Evolutionary conservation across 2,113 vertebrate genomes (phyloP), one percentile per base, ranked within the genome.

Genomic region (Platysternon megacephalum): DNA sequence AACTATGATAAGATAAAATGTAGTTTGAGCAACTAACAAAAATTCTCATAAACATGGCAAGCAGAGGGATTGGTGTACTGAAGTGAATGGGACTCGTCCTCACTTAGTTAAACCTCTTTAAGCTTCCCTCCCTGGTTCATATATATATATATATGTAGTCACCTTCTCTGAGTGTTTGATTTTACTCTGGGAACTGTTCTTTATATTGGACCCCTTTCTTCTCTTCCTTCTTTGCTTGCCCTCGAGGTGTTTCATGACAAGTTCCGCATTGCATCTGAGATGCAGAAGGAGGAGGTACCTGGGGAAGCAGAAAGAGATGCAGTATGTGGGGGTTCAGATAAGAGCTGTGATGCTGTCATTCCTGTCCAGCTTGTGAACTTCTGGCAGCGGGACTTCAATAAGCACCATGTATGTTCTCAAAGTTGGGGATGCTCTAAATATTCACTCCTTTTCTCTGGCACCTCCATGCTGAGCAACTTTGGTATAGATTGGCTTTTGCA

Each of bases 261-360:
- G 96, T 98, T 98, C 97, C 98, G 98, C 97, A 97, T 98, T 98
- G 98, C 99, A 87, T 98, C 98, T 86, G 98, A 98, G 87, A 98
- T 98, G 89, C 98, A 98, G 95, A 95, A 97, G 93, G 98, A 97
- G 82, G 97, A 98, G 99, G 99, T 99, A 99, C 97, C 91, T 82
- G 88, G 76, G 78, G 48, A 56, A 53, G 48, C 90, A 88, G 88
- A 90, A n/a, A 49, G 65, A 86, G 8, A 6, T 4, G 22, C 49
- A 90, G 58, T 49, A 19, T 74, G 78, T 81, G 72, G 95, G 97
- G 96, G 93, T 97, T 97, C 97, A 94, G 88, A 97, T 96, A 94
- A 96, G 87, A 97, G 94, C 96, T 96, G 49, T 29, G 49, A 42
- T 91, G 28, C 51, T 51, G 53, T 85, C 46, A 48, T 49, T 76